Percentiles rank a stretch among this genome's conserved stretches.
These are phyloP conservation scores for Tachina grossa DNA, from an alignment of 2,888 invertebrate genomes.

Conservation along the genomic window DNA sequence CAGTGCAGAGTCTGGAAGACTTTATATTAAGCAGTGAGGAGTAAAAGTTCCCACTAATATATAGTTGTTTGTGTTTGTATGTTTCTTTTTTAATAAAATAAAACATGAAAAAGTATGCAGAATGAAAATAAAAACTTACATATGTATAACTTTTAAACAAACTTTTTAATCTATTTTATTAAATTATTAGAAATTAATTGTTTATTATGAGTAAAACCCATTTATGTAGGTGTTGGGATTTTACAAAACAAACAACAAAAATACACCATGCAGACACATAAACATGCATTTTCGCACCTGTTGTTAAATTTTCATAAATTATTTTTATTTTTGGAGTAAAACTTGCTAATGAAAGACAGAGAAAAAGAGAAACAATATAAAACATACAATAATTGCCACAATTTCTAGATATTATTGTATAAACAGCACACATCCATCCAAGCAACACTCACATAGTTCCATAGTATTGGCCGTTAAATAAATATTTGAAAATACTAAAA, in stretches of 20 bases:
- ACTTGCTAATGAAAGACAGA: slow-evolving; percentile 54
- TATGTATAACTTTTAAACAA: too few relatives aligned
- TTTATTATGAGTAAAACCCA: neutral
- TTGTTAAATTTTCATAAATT: slow-evolving; percentile 65
- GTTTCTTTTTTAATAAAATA: too few relatives aligned
- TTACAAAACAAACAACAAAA: too few relatives aligned
- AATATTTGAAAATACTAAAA: slow-evolving; percentile 29
- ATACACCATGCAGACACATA: slow-evolving; percentile 23
- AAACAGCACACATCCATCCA: neutral
- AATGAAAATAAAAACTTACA: too few relatives aligned
- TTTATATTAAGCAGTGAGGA: too few relatives aligned
- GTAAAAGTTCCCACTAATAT: too few relatives aligned
- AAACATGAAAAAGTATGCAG: too few relatives aligned
- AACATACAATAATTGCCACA: slow-evolving; percentile 42
- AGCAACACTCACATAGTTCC: slow-evolving; percentile 68
- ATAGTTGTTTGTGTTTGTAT: too few relatives aligned
- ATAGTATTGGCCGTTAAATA: slow-evolving; percentile 52
- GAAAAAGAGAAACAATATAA: slow-evolving; percentile 23
- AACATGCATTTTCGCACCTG: slow-evolving; percentile 68
- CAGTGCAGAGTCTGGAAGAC: too few relatives aligned
- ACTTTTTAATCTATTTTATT: too few relatives aligned
- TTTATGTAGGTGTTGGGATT: too few relatives aligned
- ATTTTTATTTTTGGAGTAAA: slow-evolving; percentile 65
- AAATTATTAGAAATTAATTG: too few relatives aligned
- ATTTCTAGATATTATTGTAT: slow-evolving; percentile 4